phyloP scores from a whole-genome alignment of 2,888 invertebrate genomes.

The Eupithecia centaureata region DNA sequence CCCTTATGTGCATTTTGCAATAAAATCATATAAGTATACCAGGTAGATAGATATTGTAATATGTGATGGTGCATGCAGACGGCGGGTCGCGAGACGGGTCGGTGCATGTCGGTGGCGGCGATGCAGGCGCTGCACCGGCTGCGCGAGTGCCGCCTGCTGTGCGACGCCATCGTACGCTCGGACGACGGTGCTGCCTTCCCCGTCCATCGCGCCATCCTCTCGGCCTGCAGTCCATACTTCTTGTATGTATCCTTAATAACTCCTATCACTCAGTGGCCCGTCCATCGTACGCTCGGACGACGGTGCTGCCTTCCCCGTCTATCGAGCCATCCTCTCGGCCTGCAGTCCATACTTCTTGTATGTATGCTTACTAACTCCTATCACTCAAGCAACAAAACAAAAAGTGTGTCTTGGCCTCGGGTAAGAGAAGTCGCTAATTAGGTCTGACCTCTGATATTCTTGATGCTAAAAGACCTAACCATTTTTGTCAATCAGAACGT shows the following conservation, averaged over 20 bases:
- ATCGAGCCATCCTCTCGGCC: conserved; percentile 93
- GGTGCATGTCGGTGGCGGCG: conserved; percentile 92
- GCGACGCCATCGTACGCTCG: conserved; percentile 92
- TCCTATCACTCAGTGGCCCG: neutral
- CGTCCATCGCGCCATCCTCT: conserved; percentile 93
- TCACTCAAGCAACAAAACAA: neutral
- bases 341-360: conserved; percentile 96
- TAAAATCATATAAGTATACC: no score
- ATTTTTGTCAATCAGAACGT: neutral
- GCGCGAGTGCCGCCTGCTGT: conserved; percentile 91
- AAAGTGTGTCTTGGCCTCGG: no score
- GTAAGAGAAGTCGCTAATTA: neutral
- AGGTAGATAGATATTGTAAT: no score
- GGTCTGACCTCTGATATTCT: neutral
- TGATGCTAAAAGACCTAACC: no score
- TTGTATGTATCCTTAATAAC: conserved; percentile 82
- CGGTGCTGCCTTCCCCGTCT: conserved; percentile 91
- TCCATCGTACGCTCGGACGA: conserved; percentile 92
- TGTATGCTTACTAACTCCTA: conserved; percentile 43
- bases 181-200: conserved; percentile 92
- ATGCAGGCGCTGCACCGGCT: conserved; percentile 94
- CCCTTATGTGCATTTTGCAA: no score
- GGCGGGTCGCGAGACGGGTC: conserved; percentile 85
- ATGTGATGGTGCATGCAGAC: conserved; percentile 63
- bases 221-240: conserved; percentile 96